A percentile compares a stretch with the other conserved stretches of the same genome.
These are phyloP conservation scores for Varanus salvator DNA, from an alignment of 2,113 vertebrate species.

Conservation along the genomic window DNA sequence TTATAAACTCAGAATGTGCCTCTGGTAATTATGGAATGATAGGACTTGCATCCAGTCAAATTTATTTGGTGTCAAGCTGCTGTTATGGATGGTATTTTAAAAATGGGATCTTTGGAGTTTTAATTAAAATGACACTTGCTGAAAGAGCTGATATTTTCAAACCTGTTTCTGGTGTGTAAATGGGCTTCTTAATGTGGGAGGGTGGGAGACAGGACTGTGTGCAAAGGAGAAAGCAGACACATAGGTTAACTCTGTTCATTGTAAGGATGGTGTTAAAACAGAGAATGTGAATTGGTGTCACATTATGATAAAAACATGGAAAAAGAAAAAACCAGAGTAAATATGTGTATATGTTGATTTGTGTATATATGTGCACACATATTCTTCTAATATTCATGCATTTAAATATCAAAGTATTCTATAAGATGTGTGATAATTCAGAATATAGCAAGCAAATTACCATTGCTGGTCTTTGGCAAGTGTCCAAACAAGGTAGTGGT, in stretches of 20 bases:
- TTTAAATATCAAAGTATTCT: not conserved
- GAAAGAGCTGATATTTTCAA: not conserved
- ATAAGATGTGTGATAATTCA: not conserved
- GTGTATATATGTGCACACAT: too few relatives aligned
- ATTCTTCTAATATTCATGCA: not conserved
- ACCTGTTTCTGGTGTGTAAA: not conserved
- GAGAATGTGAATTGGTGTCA: not conserved
- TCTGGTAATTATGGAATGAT: not conserved
- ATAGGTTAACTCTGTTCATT: not conserved
- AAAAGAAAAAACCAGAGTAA: not conserved
- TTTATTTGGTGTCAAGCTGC: not conserved
- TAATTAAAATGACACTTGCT: conserved; percentile 32
- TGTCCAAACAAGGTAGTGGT: not conserved
- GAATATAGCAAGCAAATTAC: not conserved
- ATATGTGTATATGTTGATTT: not conserved
- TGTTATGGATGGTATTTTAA: not conserved
- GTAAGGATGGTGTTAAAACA: not conserved
- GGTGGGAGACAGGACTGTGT: not conserved
- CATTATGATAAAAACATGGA: too few relatives aligned
- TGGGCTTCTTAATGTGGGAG: not conserved
- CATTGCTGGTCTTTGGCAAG: conserved; percentile 23
- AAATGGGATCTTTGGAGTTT: not conserved
- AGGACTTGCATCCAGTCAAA: not conserved
- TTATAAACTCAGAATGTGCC: not conserved
- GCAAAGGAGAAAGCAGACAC: not conserved